Conservation (phyloP, 2,113 vertebrate genomes). For the Entomyzon cyanotis region DNA sequence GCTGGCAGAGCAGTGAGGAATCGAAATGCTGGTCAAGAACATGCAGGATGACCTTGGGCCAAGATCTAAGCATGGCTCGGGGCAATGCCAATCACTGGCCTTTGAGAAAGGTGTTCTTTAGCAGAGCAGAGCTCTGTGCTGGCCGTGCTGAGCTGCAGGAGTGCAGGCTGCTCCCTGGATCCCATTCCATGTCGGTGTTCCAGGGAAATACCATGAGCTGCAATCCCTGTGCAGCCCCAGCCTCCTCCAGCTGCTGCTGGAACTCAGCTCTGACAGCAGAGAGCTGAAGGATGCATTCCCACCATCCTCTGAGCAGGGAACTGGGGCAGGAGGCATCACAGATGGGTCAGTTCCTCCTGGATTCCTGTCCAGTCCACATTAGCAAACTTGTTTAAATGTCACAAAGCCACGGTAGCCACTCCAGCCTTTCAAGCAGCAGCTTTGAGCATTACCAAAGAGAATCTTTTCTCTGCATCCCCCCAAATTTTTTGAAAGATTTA, state of each 20-base stretch:
- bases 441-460: slow-evolving; percentile 53
- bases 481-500: slow-evolving; percentile 56
- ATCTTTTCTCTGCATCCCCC: background rate
- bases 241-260: background rate
- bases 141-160: background rate
- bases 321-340: background rate
- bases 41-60: background rate
- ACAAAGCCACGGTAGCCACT: background rate
- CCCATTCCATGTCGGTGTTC: background rate
- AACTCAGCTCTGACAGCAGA: background rate
- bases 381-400: slow-evolving; percentile 1
- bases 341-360: background rate
- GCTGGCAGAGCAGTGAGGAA: background rate
- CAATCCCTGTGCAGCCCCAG: background rate
- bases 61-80: fast-evolving
- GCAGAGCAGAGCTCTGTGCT: background rate
- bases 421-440: slow-evolving; percentile 35
- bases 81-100: background rate
- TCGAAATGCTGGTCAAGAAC: background rate
- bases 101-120: background rate
- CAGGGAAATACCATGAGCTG: background rate
- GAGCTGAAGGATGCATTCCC: background rate
- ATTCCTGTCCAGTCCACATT: background rate
- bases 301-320: background rate
- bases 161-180: background rate